A percentile compares a stretch with the other conserved stretches of the same genome.
Evolutionary conservation across 2,888 invertebrate genomes (phyloP).

Genomic region (Sinodicranocentrus sp.): DNA sequence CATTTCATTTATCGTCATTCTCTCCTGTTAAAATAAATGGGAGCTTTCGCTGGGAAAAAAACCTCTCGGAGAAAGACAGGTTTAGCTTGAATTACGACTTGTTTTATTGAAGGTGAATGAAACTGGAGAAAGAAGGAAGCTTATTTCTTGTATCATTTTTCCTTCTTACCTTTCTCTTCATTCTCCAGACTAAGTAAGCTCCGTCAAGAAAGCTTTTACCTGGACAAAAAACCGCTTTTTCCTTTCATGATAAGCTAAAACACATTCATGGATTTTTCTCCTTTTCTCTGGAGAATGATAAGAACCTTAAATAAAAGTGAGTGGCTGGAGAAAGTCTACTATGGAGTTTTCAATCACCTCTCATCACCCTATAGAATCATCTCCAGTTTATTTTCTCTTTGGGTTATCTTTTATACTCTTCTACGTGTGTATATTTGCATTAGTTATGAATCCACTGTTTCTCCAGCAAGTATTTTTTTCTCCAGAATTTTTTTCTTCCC

Average conservation of each 20-base stretch:
- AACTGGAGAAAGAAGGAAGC: background rate
- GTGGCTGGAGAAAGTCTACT: no score
- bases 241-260: no score
- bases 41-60: background rate
- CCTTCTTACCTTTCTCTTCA: background rate
- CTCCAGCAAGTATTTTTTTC: background rate
- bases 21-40: background rate
- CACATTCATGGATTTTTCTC: no score
- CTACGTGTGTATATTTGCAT: no score
- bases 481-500: slow-evolving; percentile 57
- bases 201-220: background rate
- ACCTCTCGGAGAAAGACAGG: slow-evolving; percentile 30
- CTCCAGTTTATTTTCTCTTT: no score
- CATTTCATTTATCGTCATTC: slow-evolving; percentile 29
- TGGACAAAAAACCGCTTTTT: no score
- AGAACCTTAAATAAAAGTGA: no score
- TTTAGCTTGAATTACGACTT: slow-evolving; percentile 73
- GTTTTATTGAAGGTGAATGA: slow-evolving; percentile 75
- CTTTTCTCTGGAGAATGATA: no score
- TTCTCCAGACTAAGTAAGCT: background rate
- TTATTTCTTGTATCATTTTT: slow-evolving; percentile 20
- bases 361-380: no score
- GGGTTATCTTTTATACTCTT: no score
- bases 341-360: no score
- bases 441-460: background rate